Base-by-base conservation (phyloP, 2,797 vertebrate species). In the Podarcis siculus region DNA sequence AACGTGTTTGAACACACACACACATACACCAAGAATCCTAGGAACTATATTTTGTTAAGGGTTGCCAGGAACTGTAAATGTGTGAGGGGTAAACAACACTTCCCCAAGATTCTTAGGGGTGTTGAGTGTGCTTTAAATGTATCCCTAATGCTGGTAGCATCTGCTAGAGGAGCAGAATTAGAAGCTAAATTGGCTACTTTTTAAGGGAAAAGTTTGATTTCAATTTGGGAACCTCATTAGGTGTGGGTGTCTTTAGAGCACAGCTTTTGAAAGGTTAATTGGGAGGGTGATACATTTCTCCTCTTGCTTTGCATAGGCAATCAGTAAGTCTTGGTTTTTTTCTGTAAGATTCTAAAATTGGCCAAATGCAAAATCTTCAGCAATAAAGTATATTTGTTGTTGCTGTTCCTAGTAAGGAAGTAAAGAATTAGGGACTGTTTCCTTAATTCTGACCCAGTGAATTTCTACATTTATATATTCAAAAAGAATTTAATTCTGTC, bases 71-170 rank as follows among this genome's bases (percentile, higher is more conserved):
- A 55, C 13, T 55, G 49, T 55, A 55, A 55, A 55, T 55, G 1
- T 55, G 13, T 55, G 49, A 55, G 49, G 49, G 49, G 3, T 23
- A 61, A 61, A 7, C 58, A 19, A 61, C 19, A 64, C 61, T 64
- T 64, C 61, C 61, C 5, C 61, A 64, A 19, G 19, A 64, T 64
- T 5, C 5, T 64, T 64, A 5, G 21, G 61, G 61, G 49, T 55
- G 49, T 15, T 15, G 49, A 55, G 49, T 55, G 49, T 55, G 49
- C 49, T 55, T 55, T 55, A 55, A 15, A 55, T 55, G 49, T 19
- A 86, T 88, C 92, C 80, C 35, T 80, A 85, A 71, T 19, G 75
- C 75, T 89, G 91, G 45, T 64, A 86, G 66, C 64, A 64, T 80
- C 71, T 82, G 72, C 80, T 86, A 55, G 32, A 89, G 49, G 77